Percentiles rank a stretch among this genome's conserved stretches.
Evolutionary conservation across 2,797 vertebrate species (phyloP).

Genomic region (Chanos chanos): DNA sequence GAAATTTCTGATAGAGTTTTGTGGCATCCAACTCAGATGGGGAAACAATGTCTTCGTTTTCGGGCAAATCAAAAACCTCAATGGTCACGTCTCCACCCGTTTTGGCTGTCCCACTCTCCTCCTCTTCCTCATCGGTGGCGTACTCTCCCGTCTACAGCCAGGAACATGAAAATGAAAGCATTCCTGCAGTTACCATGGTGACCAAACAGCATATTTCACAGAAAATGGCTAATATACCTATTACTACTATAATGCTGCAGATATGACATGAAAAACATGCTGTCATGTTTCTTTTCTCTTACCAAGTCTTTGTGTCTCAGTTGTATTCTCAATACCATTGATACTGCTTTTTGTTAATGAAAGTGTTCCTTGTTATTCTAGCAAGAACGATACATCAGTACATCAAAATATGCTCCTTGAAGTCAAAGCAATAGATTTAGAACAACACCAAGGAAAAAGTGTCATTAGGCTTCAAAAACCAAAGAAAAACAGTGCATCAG

Average conservation of each 20-base stretch:
- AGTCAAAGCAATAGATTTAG: no score
- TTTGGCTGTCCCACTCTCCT: slow-evolving; percentile 72
- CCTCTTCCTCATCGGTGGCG: slow-evolving; percentile 95
- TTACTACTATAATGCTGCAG: background rate
- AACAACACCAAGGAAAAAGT: no score
- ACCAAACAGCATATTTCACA: background rate
- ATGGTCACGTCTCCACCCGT: slow-evolving; percentile 84
- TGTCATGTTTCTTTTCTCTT: no score
- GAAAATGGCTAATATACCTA: background rate
- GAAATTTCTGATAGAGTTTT: slow-evolving; percentile 97
- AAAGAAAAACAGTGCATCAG: no score
- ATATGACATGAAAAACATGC: background rate
- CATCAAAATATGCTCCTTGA: no score
- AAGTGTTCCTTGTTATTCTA: no score
- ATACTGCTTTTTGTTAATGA: no score
- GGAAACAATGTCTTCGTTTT: slow-evolving; percentile 91
- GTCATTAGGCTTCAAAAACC: no score
- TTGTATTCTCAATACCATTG: no score
- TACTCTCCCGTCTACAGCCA: slow-evolving; percentile 90
- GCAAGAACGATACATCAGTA: no score
- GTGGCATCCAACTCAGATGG: slow-evolving; percentile 87
- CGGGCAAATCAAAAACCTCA: slow-evolving; percentile 95
- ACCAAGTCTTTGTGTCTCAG: no score
- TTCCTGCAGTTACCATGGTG: slow-evolving; percentile 1
- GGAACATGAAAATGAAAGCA: slow-evolving; percentile 2